Conservation (phyloP, 2,797 vertebrate genomes). For the Acridotheres tristis region DNA sequence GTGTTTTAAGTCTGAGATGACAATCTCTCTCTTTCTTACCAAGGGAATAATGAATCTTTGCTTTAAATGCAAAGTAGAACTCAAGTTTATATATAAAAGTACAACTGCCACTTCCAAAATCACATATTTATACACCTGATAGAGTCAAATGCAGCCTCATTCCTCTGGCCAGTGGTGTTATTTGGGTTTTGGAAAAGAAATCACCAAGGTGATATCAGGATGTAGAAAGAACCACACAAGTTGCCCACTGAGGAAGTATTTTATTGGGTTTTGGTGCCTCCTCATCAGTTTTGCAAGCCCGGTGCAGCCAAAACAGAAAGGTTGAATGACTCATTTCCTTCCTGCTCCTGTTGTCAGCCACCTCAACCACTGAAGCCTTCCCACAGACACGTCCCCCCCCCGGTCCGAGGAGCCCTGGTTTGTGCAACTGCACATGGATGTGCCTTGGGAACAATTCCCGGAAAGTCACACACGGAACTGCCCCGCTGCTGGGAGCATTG, state of each 20-base stretch:
- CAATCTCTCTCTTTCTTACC: neutral
- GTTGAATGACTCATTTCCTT: slow-evolving; percentile 63
- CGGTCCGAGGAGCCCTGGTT: neutral
- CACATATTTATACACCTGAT: neutral
- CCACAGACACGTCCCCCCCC: neutral
- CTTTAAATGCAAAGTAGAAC: neutral
- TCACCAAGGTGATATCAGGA: neutral
- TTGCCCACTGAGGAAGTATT: neutral
- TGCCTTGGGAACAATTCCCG: slow-evolving; percentile 35
- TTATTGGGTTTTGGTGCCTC: slow-evolving; percentile 6
- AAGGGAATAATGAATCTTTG: neutral
- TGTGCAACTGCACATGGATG: neutral
- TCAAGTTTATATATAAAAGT: neutral
- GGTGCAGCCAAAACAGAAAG: neutral
- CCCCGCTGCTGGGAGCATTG: neutral
- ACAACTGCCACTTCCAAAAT: neutral
- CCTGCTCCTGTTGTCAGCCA: slow-evolving; percentile 19
- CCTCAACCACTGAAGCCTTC: neutral
- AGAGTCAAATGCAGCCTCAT: neutral
- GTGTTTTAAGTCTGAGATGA: neutral
- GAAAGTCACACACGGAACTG: neutral
- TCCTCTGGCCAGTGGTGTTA: neutral
- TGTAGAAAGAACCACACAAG: neutral
- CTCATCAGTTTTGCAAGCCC: slow-evolving; percentile 1
- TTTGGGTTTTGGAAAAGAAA: neutral